Evolutionary conservation across 2,888 invertebrate genomes (phyloP).

Genomic region (Chirona hameri): DNA sequence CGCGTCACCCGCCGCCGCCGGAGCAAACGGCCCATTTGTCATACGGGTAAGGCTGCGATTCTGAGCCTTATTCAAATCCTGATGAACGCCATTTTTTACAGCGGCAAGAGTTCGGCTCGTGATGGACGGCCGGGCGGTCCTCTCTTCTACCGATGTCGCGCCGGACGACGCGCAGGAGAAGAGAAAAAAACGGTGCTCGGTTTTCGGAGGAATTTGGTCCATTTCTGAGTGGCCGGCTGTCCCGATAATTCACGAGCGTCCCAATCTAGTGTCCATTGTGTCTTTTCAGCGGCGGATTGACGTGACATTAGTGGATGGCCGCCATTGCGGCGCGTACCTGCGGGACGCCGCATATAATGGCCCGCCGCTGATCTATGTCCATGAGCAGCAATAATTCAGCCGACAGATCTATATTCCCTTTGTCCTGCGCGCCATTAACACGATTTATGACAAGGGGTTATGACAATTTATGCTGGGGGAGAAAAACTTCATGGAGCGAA

Average conservation of each 20-base stretch:
- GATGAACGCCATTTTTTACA: slow-evolving; percentile 13
- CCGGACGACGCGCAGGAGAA: not conserved
- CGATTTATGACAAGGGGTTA: slow-evolving; percentile 29
- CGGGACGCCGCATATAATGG: slow-evolving; percentile 24
- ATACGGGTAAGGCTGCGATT: not conserved
- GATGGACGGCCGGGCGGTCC: slow-evolving; percentile 4
- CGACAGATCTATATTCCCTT: slow-evolving; percentile 28
- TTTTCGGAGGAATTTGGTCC: slow-evolving; percentile 25
- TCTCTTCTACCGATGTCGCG: not conserved
- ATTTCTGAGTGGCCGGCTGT: slow-evolving; percentile 26
- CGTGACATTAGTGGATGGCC: slow-evolving; percentile 13
- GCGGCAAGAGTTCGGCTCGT: not conserved
- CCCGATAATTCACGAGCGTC: slow-evolving; percentile 26
- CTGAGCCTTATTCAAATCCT: slow-evolving; percentile 1
- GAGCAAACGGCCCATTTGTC: slow-evolving; percentile 8
- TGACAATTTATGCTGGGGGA: slow-evolving; percentile 27
- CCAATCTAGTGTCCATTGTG: slow-evolving; percentile 27
- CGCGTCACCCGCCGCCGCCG: not conserved
- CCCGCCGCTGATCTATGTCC: slow-evolving; percentile 2
- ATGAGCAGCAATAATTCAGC: slow-evolving; percentile 25
- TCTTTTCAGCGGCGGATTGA: slow-evolving; percentile 26
- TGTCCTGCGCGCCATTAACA: slow-evolving; percentile 28
- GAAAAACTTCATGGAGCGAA: slow-evolving; percentile 29
- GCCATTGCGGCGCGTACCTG: slow-evolving; percentile 13
- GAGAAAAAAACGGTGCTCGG: not conserved